phyloP scores from a whole-genome alignment of 2,888 invertebrate genomes.

The Brachylomia viminalis region DNA sequence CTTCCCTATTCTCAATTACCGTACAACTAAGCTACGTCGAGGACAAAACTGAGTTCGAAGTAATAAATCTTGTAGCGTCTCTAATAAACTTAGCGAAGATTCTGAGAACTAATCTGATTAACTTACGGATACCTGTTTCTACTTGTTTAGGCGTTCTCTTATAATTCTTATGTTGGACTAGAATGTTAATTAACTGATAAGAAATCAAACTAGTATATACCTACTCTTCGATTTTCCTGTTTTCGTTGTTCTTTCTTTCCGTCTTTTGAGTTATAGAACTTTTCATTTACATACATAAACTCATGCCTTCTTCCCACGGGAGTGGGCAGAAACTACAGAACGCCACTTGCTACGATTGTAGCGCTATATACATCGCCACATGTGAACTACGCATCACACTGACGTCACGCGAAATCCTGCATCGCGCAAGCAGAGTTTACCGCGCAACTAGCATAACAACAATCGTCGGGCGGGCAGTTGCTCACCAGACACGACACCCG shows the following conservation, averaged over 20 bases:
- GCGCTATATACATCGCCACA: no score
- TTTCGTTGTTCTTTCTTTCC: background rate
- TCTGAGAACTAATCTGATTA: slow-evolving; percentile 60
- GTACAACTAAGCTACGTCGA: slow-evolving; percentile 22
- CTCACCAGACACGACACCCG: no score
- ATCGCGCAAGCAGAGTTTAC: no score
- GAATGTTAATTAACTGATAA: slow-evolving; percentile 13
- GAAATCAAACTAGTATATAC: slow-evolving; percentile 9
- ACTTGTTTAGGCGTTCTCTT: slow-evolving; percentile 15
- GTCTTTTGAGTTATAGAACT: background rate
- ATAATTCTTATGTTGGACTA: slow-evolving; percentile 10
- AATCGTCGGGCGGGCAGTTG: no score
- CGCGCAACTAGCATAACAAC: no score
- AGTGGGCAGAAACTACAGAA: background rate
- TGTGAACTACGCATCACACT: no score
- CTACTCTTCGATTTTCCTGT: slow-evolving; percentile 6
- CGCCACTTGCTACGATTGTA: background rate
- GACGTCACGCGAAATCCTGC: no score
- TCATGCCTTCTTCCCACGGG: background rate
- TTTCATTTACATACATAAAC: background rate
- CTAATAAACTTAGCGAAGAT: slow-evolving; percentile 53
- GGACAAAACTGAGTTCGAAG: slow-evolving; percentile 42
- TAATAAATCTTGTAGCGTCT: slow-evolving; percentile 54
- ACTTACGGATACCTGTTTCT: slow-evolving; percentile 55
- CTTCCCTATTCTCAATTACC: slow-evolving; percentile 20